Percentiles rank a stretch among this genome's conserved stretches.
phyloP scores from a whole-genome alignment of 2,888 invertebrate genomes.

The Apoda limacodes region DNA sequence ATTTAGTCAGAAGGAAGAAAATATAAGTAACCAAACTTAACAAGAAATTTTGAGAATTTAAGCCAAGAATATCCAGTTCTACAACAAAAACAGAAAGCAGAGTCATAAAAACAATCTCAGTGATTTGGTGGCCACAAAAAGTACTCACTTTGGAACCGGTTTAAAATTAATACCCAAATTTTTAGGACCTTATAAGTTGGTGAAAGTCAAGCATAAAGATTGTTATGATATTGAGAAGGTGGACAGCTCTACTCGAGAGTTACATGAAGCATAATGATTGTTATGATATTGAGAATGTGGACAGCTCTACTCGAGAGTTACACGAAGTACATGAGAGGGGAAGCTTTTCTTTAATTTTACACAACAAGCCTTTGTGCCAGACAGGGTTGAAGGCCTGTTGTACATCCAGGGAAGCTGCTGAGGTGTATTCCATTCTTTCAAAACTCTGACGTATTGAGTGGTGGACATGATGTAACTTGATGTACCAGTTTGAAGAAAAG shows the following conservation, averaged over 20 bases:
- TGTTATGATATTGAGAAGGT: slow-evolving; percentile 27
- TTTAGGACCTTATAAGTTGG: slow-evolving; percentile 30
- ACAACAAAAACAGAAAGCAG: slow-evolving; percentile 12
- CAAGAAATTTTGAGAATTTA: slow-evolving; percentile 16
- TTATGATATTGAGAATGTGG: slow-evolving; percentile 27
- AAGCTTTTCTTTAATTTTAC: too few relatives aligned
- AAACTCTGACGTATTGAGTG: too few relatives aligned
- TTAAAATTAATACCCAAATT: slow-evolving; percentile 29
- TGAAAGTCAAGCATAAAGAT: slow-evolving; percentile 24
- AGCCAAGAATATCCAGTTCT: slow-evolving; percentile 14
- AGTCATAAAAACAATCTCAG: slow-evolving; percentile 7
- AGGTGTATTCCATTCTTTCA: too few relatives aligned
- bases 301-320: slow-evolving; percentile 15
- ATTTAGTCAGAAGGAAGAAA: slow-evolving; percentile 21
- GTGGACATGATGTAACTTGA: too few relatives aligned
- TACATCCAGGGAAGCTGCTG: too few relatives aligned
- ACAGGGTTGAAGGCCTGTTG: too few relatives aligned
- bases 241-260: slow-evolving; percentile 16
- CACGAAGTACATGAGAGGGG: slow-evolving; percentile 26
- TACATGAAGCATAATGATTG: slow-evolving; percentile 26
- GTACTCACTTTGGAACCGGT: slow-evolving; percentile 31
- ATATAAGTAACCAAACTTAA: slow-evolving; percentile 24
- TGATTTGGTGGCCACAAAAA: slow-evolving; percentile 27
- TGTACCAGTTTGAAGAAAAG: too few relatives aligned
- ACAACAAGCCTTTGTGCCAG: too few relatives aligned